Evolutionary conservation across 2,888 invertebrate species (phyloP).

Genomic region (Thalpophila matura): DNA sequence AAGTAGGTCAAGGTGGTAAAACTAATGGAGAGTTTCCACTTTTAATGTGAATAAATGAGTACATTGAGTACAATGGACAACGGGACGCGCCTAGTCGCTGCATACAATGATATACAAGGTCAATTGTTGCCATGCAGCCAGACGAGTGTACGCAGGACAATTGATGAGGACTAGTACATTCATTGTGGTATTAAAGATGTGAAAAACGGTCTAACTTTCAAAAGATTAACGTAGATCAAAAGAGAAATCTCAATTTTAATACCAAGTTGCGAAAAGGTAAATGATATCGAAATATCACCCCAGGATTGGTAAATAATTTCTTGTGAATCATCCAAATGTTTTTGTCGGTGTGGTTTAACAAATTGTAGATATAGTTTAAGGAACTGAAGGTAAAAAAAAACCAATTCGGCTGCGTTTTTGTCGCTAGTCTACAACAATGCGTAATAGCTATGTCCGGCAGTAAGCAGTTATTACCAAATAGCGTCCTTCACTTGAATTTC

Average conservation of each 20-base stretch:
- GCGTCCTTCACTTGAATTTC: conserved; percentile 65
- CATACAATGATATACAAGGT: conserved; percentile 60
- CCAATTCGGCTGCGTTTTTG: conserved; percentile 41
- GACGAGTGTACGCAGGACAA: conserved; percentile 17
- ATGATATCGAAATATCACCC: conserved; percentile 3
- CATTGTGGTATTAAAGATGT: neutral
- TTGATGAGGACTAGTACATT: neutral
- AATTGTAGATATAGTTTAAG: conserved; percentile 30
- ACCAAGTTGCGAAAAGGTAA: neutral
- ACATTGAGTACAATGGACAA: conserved; percentile 67
- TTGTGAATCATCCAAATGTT: conserved; percentile 28
- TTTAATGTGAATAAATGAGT: conserved; percentile 65
- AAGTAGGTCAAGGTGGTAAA: conserved; percentile 73
- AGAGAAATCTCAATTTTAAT: neutral
- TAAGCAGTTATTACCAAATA: conserved; percentile 65
- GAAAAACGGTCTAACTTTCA: neutral
- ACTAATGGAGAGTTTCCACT: conserved; percentile 74
- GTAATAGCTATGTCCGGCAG: conserved; percentile 66
- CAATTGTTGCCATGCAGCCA: conserved; percentile 44
- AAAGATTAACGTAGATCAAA: neutral
- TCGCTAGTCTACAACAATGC: conserved; percentile 46
- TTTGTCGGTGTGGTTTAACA: conserved; percentile 17
- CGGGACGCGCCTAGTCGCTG: conserved; percentile 68
- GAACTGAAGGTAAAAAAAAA: conserved; percentile 27
- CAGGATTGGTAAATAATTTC: conserved; percentile 29